Percentiles rank a stretch among this genome's conserved stretches.
Evolutionary conservation across 2,113 vertebrate genomes (phyloP).

Genomic region (Mugil cephalus): DNA sequence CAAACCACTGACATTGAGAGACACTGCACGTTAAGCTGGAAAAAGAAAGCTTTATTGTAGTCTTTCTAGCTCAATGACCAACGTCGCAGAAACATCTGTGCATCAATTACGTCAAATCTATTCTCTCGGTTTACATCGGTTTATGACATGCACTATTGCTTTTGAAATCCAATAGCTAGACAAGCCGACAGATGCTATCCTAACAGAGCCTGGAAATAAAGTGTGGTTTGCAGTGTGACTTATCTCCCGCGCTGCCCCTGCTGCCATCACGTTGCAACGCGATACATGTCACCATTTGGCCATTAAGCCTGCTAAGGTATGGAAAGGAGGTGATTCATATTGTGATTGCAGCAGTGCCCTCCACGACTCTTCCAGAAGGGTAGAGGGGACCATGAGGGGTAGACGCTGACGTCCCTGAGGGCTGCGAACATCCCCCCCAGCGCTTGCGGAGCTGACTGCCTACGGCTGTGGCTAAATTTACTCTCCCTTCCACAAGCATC

Average conservation of each 20-base stretch:
- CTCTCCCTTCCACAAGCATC: constrained; percentile 68
- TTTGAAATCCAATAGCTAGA: constrained; percentile 65
- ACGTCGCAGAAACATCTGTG: constrained; percentile 50
- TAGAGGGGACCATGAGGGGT: constrained; percentile 38
- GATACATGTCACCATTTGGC: constrained; percentile 74
- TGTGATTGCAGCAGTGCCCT: constrained; percentile 64
- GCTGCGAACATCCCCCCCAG: constrained; percentile 35
- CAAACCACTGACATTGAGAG: constrained; percentile 44
- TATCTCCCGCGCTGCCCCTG: constrained; percentile 38
- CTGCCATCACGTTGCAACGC: constrained; percentile 60
- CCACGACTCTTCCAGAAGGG: constrained; percentile 58
- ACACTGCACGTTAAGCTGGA: background rate
- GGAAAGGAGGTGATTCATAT: constrained; percentile 73
- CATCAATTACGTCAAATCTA: constrained; percentile 35
- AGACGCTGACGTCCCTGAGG: constrained; percentile 34
- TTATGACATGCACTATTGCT: constrained; percentile 50
- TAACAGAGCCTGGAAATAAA: constrained; percentile 63
- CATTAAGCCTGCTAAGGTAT: constrained; percentile 59
- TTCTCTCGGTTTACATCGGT: constrained; percentile 38
- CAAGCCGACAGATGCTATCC: constrained; percentile 70
- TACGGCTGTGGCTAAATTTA: constrained; percentile 81
- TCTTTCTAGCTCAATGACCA: constrained; percentile 25
- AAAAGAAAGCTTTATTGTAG: constrained; percentile 4
- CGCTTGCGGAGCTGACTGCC: constrained; percentile 44
- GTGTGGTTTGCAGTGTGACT: constrained; percentile 43